These are phyloP conservation scores for Nymphalis urticae DNA, from an alignment of 2,888 invertebrate genomes.

Conservation along the genomic window DNA sequence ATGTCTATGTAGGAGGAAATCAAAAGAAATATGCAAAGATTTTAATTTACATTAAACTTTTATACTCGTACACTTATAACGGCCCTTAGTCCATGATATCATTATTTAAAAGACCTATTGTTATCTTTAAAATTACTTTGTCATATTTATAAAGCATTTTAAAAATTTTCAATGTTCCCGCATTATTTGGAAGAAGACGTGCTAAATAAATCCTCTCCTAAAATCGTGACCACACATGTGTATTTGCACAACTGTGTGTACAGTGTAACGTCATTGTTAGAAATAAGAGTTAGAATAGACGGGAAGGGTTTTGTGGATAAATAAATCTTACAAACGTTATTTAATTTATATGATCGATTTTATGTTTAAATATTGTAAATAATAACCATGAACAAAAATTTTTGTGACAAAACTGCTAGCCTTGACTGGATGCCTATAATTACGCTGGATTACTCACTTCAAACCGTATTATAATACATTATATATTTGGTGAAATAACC, in stretches of 20 bases:
- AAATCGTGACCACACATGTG: slow-evolving; percentile 25
- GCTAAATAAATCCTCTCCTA: slow-evolving; percentile 21
- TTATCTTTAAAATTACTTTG: slow-evolving; percentile 17
- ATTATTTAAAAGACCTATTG: slow-evolving; percentile 11
- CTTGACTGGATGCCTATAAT: too few species aligned
- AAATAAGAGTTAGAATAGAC: background rate
- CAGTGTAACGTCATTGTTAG: slow-evolving; percentile 14
- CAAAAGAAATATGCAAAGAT: too few species aligned
- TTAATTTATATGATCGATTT: too few species aligned
- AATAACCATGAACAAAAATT: too few species aligned
- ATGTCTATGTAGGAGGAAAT: too few species aligned
- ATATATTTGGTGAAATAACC: too few species aligned
- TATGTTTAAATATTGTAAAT: too few species aligned
- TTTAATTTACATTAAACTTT: too few species aligned
- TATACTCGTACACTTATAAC: background rate
- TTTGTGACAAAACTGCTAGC: too few species aligned
- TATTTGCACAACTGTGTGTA: slow-evolving; percentile 29
- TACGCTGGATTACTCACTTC: too few species aligned
- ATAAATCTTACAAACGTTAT: too few species aligned
- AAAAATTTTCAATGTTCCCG: slow-evolving; percentile 29
- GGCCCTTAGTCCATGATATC: background rate
- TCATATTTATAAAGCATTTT: slow-evolving; percentile 22
- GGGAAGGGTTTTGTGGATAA: background rate
- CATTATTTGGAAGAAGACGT: slow-evolving; percentile 24
- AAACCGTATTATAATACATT: too few species aligned